Conservation (phyloP, 2,113 vertebrate species). For the Paradisaea rubra region DNA sequence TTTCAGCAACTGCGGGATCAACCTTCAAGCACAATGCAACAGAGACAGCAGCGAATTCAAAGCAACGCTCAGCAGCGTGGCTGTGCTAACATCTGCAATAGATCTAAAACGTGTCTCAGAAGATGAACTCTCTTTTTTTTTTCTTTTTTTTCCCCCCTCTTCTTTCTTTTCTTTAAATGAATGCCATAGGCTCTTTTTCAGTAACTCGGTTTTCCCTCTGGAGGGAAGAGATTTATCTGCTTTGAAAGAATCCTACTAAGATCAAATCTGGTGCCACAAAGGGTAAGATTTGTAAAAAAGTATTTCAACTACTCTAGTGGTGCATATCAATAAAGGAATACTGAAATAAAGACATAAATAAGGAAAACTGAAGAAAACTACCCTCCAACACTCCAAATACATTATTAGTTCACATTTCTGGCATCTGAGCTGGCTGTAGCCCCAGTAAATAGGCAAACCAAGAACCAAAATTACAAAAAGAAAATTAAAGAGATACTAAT, state of each 20-base stretch:
- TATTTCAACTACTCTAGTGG: background rate
- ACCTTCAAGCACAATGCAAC: background rate
- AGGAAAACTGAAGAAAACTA: background rate
- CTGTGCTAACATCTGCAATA: background rate
- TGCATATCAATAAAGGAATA: background rate
- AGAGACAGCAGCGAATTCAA: background rate
- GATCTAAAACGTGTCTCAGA: background rate
- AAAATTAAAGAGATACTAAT: background rate
- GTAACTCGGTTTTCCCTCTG: background rate
- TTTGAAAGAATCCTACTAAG: slow-evolving; percentile 35
- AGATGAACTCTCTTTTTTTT: background rate
- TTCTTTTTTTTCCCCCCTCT: accelerated
- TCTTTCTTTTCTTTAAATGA: background rate
- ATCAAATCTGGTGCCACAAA: slow-evolving; percentile 17
- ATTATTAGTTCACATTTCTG: background rate
- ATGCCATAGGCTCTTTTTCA: background rate
- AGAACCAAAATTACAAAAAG: background rate
- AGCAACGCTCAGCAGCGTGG: background rate
- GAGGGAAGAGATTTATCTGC: slow-evolving; percentile 3
- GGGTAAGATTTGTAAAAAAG: background rate
- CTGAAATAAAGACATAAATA: background rate
- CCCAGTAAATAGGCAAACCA: background rate
- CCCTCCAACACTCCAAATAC: background rate
- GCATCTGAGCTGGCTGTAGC: background rate
- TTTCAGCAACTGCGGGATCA: background rate